Percentiles rank a stretch among this genome's conserved stretches.
phyloP scores from a whole-genome alignment of 2,888 invertebrate species.

The Napeogenes sylphis region DNA sequence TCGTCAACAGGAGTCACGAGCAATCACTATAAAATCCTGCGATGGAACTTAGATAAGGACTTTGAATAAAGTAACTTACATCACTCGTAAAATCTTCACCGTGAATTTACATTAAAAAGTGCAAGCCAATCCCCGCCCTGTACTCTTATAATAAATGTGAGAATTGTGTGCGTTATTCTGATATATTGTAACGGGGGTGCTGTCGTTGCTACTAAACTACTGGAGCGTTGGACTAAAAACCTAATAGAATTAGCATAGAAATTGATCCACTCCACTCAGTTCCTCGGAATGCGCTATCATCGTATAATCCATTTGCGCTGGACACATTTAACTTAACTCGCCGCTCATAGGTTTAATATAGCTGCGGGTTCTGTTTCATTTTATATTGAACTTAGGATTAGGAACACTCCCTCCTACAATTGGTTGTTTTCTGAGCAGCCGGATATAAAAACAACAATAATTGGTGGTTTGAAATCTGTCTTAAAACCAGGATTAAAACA shows the following conservation, averaged over 20 bases:
- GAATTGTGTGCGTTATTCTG: conserved; percentile 15
- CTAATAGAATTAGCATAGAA: conserved; percentile 64
- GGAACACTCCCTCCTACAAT: no score
- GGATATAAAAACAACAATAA: no score
- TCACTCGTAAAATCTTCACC: conserved; percentile 25
- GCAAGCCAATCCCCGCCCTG: conserved; percentile 12
- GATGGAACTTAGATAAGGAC: conserved; percentile 24
- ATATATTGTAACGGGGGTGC: conserved; percentile 19
- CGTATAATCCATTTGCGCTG: conserved; percentile 61
- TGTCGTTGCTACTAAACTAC: conserved; percentile 28
- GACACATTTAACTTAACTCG: conserved; percentile 32
- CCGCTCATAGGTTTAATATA: neutral
- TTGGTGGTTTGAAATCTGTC: no score
- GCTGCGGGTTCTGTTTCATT: no score
- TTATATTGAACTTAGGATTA: no score
- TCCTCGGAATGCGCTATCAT: conserved; percentile 49
- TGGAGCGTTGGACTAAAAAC: conserved; percentile 50
- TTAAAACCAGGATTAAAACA: no score
- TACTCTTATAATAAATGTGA: conserved; percentile 10
- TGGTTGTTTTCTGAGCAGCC: no score
- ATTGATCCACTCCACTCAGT: conserved; percentile 49
- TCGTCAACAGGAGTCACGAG: conserved; percentile 14
- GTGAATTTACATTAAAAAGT: conserved; percentile 15
- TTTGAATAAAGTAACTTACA: conserved; percentile 25
- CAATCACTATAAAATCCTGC: conserved; percentile 26